Evolutionary conservation across 2,113 vertebrate species (phyloP), one percentile per base, ranked within the genome.

Genomic region (Eretmochelys imbricata): DNA sequence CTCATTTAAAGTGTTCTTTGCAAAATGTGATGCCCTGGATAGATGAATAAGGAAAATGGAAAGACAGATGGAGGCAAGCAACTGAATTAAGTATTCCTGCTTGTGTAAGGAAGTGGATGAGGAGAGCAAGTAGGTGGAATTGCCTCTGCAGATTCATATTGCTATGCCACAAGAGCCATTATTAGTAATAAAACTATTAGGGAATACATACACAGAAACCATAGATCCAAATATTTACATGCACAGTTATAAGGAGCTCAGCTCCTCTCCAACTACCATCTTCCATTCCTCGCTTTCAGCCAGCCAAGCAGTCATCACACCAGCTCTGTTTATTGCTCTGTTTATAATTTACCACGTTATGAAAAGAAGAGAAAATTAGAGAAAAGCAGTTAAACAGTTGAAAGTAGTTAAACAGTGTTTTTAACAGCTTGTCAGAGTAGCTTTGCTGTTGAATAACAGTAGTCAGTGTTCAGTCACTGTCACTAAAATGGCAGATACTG

Each of bases 21-120:
- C 94, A 97, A 97, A 95, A 96, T 96, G 92, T 96, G 87, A 76
- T 95, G 75, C 96, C 96, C 97, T 97, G 97, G 94, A 89, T 95
- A 94, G 95, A 85, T 85, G 96, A 94, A 90, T 94, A 83, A 79
- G 75, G 92, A 88, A 96, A 97, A 95, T 65, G 94, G 90, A 96
- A 97, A 96, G 93, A 96, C 96, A 97, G 96, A 97, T 97, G 97
- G 96, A 97, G 95, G 96, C 95, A 95, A 95, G 88, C 88, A 91
- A 89, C 95, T 96, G 31, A 96, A 97, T 97, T 93, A 89, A 93
- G 90, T 96, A 90, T 84, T 95, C 87, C 93, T 95, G 91, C 92
- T 93, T 88, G 83, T 83, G 80, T 80, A 88, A 88, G 93, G 91
- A 95, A 95, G 81, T 97, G 93, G 96, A 96, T 95, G 96, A 96